A percentile compares a stretch with the other conserved stretches of the same genome.
phyloP scores from a whole-genome alignment of 2,797 vertebrate genomes.

The Aratinga solstitialis region DNA sequence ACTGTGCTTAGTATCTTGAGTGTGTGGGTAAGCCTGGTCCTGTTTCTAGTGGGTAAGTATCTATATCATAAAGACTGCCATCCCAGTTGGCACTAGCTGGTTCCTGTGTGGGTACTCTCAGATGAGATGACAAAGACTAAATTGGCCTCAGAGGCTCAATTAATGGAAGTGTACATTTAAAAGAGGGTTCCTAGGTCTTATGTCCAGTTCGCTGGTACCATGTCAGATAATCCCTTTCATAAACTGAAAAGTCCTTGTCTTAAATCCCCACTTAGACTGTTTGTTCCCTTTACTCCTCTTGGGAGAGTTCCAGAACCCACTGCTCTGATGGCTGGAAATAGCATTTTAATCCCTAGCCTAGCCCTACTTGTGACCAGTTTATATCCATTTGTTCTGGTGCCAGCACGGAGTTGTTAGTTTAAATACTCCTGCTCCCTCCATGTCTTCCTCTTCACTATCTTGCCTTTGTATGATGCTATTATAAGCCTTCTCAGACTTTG shows the following conservation, averaged over 20 bases:
- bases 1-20: not conserved
- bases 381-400: slow-evolving; percentile 59
- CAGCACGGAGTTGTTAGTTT: slow-evolving; percentile 14
- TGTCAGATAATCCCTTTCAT: slow-evolving; percentile 62
- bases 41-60: not conserved
- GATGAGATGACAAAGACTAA: not conserved
- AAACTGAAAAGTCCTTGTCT: slow-evolving; percentile 66
- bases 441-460: not conserved
- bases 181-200: slow-evolving; percentile 14
- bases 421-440: not conserved
- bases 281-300: slow-evolving; percentile 63
- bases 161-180: not conserved
- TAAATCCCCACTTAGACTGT: slow-evolving; percentile 64
- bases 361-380: slow-evolving; percentile 58
- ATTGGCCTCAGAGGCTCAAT: not conserved
- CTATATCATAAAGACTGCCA: not conserved
- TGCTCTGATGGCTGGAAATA: slow-evolving; percentile 61
- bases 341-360: slow-evolving; percentile 63
- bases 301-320: slow-evolving; percentile 67
- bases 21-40: not conserved
- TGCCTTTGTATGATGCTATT: not conserved
- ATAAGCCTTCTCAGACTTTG: not conserved
- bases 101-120: not conserved
- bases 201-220: slow-evolving; percentile 37
- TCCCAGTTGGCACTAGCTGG: not conserved